phyloP scores from a whole-genome alignment of 2,113 vertebrate species.

The Stercorarius parasiticus region DNA sequence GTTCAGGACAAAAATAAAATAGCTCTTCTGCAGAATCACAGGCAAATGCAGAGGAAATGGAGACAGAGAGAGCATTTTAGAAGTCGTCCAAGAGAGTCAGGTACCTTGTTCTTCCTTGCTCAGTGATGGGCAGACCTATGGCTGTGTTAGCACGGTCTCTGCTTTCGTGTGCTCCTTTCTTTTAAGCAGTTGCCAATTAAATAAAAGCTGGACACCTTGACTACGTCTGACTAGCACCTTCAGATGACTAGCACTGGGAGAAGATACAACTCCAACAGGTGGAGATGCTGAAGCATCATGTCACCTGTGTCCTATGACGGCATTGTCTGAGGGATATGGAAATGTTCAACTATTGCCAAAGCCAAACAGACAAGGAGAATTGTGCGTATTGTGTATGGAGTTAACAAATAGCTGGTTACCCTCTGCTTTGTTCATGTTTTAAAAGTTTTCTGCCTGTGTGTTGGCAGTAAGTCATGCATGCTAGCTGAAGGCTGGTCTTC shows the following conservation, averaged over 20 bases:
- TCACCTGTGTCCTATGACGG: neutral
- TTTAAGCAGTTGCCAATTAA: neutral
- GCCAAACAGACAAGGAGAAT: neutral
- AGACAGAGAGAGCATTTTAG: neutral
- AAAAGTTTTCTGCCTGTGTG: neutral
- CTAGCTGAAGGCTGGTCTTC: neutral
- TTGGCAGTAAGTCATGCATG: neutral
- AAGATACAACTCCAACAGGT: neutral
- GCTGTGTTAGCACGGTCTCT: neutral
- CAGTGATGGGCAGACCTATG: neutral
- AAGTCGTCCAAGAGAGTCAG: too few relatives aligned
- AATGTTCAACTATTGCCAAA: neutral
- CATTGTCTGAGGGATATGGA: neutral
- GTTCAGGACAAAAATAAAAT: neutral
- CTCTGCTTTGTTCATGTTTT: neutral
- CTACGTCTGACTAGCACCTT: neutral
- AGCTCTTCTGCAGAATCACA: neutral
- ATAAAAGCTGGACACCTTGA: neutral
- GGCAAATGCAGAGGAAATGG: neutral
- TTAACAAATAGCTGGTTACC: neutral
- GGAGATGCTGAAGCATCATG: neutral
- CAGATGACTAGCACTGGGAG: neutral
- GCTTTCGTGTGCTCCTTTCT: neutral
- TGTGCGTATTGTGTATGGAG: accelerated
- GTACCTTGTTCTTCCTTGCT: neutral